A percentile compares a stretch with the other conserved stretches of the same genome.
Evolutionary conservation across 2,797 vertebrate genomes (phyloP).

Genomic region (Argyrosomus regius): DNA sequence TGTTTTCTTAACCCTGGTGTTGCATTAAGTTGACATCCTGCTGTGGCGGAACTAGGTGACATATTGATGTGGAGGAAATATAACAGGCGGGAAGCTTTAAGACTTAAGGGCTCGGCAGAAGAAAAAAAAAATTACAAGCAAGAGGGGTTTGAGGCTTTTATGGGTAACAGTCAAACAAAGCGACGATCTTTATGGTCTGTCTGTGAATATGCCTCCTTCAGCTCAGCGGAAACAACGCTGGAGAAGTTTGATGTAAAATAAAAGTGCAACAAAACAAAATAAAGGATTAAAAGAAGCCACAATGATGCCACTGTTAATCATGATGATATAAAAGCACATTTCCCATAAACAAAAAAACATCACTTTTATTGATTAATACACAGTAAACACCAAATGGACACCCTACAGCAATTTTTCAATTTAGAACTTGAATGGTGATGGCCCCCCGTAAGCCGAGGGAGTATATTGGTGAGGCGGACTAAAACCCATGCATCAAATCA

Average conservation of each 20-base stretch:
- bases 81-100: constrained; percentile 78
- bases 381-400: constrained; percentile 64
- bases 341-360: constrained; percentile 27
- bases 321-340: constrained; percentile 10
- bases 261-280: constrained; percentile 37
- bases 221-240: constrained; percentile 24
- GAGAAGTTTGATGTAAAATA: constrained; percentile 41
- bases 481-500: constrained; percentile 77
- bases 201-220: constrained; percentile 55
- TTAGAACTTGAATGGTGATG: constrained; percentile 74
- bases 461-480: constrained; percentile 60
- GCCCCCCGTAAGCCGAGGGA: constrained; percentile 53
- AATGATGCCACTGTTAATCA: constrained; percentile 19
- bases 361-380: constrained; percentile 59
- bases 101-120: constrained; percentile 63
- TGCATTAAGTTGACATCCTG: constrained; percentile 85
- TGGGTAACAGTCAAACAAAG: constrained; percentile 78
- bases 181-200: constrained; percentile 69
- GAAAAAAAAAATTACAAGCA: constrained; percentile 65
- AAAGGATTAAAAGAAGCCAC: constrained; percentile 19
- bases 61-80: constrained; percentile 84
- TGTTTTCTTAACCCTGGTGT: constrained; percentile 86
- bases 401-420: constrained; percentile 81
- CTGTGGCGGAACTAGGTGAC: constrained; percentile 78
- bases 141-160: constrained; percentile 64